Evolutionary conservation across 2,888 invertebrate species (phyloP).

Genomic region (Eupsilia transversa): DNA sequence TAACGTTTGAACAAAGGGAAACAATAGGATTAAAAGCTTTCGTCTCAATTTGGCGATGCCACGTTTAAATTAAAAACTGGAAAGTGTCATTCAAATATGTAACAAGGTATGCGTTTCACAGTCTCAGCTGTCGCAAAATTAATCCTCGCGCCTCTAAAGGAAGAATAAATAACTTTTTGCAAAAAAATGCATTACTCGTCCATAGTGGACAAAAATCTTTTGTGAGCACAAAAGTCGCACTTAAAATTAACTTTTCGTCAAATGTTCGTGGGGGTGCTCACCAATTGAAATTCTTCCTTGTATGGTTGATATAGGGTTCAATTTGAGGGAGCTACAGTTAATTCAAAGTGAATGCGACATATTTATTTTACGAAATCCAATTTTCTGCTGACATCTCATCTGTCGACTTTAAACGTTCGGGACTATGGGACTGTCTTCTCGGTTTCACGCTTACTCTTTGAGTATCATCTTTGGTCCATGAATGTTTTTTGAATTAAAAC

Average conservation of each 20-base stretch:
- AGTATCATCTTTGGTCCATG: conserved; percentile 77
- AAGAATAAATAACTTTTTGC: conserved; percentile 78
- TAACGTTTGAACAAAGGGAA: conserved; percentile 75
- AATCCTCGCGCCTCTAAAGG: conserved; percentile 78
- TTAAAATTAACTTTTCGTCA: conserved; percentile 87
- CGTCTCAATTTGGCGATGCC: conserved; percentile 76
- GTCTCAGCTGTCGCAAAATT: conserved; percentile 76
- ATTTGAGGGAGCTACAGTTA: conserved; percentile 68
- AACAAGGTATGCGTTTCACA: conserved; percentile 81
- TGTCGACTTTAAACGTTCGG: conserved; percentile 89
- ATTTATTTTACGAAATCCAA: conserved; percentile 91
- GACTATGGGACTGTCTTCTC: conserved; percentile 85
- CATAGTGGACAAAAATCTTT: conserved; percentile 86
- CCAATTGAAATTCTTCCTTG: conserved; percentile 69
- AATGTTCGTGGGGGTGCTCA: conserved; percentile 59
- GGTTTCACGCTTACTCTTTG: conserved; percentile 87
- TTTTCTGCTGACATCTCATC: conserved; percentile 91
- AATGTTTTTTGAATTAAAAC: conserved; percentile 72
- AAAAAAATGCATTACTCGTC: conserved; percentile 77
- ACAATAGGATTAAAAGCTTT: conserved; percentile 80
- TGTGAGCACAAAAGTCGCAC: conserved; percentile 83
- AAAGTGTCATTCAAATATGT: conserved; percentile 84
- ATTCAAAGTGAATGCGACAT: conserved; percentile 87
- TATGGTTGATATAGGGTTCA: conserved; percentile 57
- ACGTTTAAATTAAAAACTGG: conserved; percentile 78